Conservation (phyloP, 2,113 vertebrate species). For the Crotalus helleri region DNA sequence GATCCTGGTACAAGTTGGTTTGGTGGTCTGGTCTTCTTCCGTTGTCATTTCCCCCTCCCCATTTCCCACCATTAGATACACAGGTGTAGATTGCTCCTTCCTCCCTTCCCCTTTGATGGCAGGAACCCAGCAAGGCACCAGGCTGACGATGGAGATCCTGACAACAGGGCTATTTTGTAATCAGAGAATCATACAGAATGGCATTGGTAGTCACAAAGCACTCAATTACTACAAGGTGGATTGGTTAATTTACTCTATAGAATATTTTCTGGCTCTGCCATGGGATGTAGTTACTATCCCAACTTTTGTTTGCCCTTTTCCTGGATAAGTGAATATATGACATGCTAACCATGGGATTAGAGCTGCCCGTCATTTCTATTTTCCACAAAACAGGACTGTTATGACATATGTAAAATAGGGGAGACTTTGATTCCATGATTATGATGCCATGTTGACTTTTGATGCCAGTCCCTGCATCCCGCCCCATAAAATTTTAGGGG, state of each 20-base stretch:
- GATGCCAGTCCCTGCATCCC: background rate
- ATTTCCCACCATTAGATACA: no score
- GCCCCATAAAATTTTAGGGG: background rate
- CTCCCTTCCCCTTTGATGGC: no score
- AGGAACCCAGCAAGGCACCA: no score
- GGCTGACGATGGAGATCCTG: no score
- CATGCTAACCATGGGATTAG: background rate
- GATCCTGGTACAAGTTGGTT: no score
- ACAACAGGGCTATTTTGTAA: background rate
- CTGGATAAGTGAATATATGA: background rate
- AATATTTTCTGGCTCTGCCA: background rate
- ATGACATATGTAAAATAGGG: background rate
- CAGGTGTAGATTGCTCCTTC: no score
- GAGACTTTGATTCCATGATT: background rate
- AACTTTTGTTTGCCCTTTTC: background rate
- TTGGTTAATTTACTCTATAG: background rate
- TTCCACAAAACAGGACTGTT: background rate
- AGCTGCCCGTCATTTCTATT: background rate
- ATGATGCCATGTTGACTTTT: background rate
- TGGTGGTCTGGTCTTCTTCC: no score
- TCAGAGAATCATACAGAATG: background rate
- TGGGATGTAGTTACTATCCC: background rate
- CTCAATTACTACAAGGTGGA: background rate
- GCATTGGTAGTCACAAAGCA: background rate
- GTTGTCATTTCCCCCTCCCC: no score